Conservation (phyloP, 2,888 invertebrate genomes). For the Parnassius apollo region DNA sequence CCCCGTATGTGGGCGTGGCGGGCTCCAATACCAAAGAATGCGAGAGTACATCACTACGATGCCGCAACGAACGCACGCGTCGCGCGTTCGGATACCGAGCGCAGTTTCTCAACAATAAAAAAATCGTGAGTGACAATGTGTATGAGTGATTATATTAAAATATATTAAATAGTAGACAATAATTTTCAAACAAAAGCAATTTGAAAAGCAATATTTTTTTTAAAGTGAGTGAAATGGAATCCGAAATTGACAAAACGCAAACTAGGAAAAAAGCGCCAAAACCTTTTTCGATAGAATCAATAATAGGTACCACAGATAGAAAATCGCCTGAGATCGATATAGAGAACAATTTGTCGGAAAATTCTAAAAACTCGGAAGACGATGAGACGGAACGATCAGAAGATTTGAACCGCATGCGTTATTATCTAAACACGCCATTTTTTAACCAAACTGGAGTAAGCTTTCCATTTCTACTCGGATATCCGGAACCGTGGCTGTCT, state of each 20-base stretch:
- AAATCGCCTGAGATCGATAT: slow-evolving; percentile 76
- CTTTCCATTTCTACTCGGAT: slow-evolving; percentile 71
- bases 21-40: slow-evolving; percentile 36
- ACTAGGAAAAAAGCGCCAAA: slow-evolving; percentile 75
- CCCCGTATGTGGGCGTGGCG: slow-evolving; percentile 75
- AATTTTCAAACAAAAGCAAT: slow-evolving; percentile 17
- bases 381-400: slow-evolving; percentile 61
- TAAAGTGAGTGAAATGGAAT: slow-evolving; percentile 51
- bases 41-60: slow-evolving; percentile 57
- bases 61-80: slow-evolving; percentile 51
- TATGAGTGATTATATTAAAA: slow-evolving; percentile 16
- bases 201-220: slow-evolving; percentile 22
- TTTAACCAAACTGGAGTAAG: slow-evolving; percentile 66
- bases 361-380: slow-evolving; percentile 68
- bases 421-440: slow-evolving; percentile 71
- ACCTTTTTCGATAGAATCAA: slow-evolving; percentile 83
- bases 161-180: slow-evolving; percentile 9
- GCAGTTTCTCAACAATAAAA: slow-evolving; percentile 23
- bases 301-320: slow-evolving; percentile 71
- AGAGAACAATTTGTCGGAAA: slow-evolving; percentile 66
- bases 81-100: slow-evolving; percentile 36
- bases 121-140: slow-evolving; percentile 15
- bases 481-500: slow-evolving; percentile 72
- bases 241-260: slow-evolving; percentile 57
- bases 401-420: slow-evolving; percentile 67